Evolutionary conservation across 2,113 vertebrate genomes (phyloP), one percentile per base, ranked within the genome.

Genomic region (Triplophysa rosa): DNA sequence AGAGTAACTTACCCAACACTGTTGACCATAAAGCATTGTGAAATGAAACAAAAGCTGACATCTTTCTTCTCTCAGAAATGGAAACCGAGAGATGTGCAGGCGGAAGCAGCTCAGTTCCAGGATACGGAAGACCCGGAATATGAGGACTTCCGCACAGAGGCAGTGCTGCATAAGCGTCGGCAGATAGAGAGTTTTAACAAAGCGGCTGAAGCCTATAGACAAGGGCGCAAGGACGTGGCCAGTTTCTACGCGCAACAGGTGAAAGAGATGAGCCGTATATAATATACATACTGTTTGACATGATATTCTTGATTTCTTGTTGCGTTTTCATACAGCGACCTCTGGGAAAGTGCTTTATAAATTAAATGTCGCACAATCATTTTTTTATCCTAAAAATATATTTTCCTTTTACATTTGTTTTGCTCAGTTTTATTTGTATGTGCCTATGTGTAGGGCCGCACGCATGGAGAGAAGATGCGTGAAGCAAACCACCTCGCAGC

Each of bases 191-290:
- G 90, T 84, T 95, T 97, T 69, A 86, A 87, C 69, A 99, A 98
- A 82, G 96, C 98, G 2, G 95, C 94, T 1, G 96, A 97, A 78
- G 98, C 98, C 17, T 93, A 92, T 85, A 91, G 89, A 59, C 95
- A 96, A 89, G 95, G 95, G 4, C 94, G 91, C 86, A 97, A 94
- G 88, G 89, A 95, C 2, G 96, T 99, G 61, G 97, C 97, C 45
- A 94, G 94, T 0, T 98, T 95, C 90, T 99, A 98, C 47, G 96
- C 97, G 19, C 95, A 96, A 79, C 96, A 97, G 95, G 98, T 97
- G 85, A 84, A 5, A 45, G 3, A 37, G 17, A 68, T 40, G 42
- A 64, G 33, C 33, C 0, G 33, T 37, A 37, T 33, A 33, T 37
- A 37, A 37, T 37, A 8, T 37, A 37, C 1, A 8, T 17, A 74